Conservation (phyloP, 2,888 invertebrate species). For the Chloroclystis v-ata region DNA sequence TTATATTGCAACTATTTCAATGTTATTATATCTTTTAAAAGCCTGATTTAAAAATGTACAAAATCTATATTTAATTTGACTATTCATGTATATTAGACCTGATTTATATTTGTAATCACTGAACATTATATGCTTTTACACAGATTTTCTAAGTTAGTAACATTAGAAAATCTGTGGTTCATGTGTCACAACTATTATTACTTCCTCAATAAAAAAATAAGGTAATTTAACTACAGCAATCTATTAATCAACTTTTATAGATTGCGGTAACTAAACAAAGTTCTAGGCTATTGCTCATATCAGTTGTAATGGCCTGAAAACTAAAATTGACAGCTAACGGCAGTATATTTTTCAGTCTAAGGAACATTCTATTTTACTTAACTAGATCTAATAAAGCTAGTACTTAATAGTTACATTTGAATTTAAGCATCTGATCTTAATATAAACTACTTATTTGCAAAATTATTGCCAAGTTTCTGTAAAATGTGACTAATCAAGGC, state of each 20-base stretch:
- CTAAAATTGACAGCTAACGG: constrained; percentile 15
- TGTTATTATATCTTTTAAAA: constrained; percentile 7
- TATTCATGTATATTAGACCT: constrained; percentile 7
- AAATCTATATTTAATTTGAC: constrained; percentile 14
- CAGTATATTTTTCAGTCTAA: constrained; percentile 20
- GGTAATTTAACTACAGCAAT: background rate
- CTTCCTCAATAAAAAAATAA: background rate
- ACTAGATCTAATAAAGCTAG: constrained; percentile 17
- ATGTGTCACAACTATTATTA: background rate
- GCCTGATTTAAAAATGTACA: constrained; percentile 15
- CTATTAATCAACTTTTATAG: background rate
- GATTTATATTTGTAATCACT: background rate
- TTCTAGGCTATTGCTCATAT: constrained; percentile 2
- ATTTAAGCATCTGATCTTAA: constrained; percentile 10
- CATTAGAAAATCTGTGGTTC: background rate
- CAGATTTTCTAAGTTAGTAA: background rate
- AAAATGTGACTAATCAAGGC: constrained; percentile 13
- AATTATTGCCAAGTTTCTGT: constrained; percentile 12
- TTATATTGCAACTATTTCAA: constrained; percentile 3
- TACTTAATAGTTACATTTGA: constrained; percentile 11
- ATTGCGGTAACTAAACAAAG: background rate
- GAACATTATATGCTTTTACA: background rate
- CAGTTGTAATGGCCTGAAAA: constrained; percentile 19
- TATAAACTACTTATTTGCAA: constrained; percentile 11
- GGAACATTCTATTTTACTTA: constrained; percentile 15